phyloP scores from a whole-genome alignment of 2,113 vertebrate genomes.

The Tyrannus savana region DNA sequence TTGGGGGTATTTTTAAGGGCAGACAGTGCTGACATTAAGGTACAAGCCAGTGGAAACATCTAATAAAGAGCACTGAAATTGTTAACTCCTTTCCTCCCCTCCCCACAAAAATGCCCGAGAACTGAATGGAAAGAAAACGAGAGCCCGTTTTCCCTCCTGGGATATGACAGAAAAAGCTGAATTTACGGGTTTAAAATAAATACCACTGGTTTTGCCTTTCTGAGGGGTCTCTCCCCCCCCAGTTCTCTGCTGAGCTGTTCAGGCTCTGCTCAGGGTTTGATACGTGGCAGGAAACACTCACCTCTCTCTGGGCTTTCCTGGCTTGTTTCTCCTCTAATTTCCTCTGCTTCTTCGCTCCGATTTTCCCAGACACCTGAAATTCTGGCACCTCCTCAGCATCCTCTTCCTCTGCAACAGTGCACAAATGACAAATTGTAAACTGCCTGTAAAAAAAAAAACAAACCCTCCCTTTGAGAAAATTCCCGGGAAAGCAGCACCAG shows the following conservation, averaged over 20 bases:
- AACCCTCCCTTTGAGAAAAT: neutral
- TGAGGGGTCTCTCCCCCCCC: neutral
- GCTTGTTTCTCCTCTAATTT: conserved; percentile 98
- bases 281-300: conserved; percentile 62
- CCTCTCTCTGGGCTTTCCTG: conserved; percentile 92
- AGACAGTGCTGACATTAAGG: neutral
- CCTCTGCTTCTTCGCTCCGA: conserved; percentile 93
- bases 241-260: neutral
- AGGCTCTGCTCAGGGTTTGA: neutral
- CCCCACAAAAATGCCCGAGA: neutral
- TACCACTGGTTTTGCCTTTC: neutral
- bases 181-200: neutral
- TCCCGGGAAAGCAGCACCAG: neutral
- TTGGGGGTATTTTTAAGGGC: neutral
- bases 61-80: neutral
- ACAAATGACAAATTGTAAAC: neutral
- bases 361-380: conserved; percentile 80
- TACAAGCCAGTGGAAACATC: neutral
- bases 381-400: conserved; percentile 70
- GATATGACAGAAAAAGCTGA: neutral
- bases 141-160: neutral
- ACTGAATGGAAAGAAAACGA: neutral
- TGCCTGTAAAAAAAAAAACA: neutral
- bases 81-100: neutral
- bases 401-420: conserved; percentile 61